Base-by-base conservation (phyloP, 37 sponge, comb jelly and placozoan genomes). In the Hormiphora californensis region DNA sequence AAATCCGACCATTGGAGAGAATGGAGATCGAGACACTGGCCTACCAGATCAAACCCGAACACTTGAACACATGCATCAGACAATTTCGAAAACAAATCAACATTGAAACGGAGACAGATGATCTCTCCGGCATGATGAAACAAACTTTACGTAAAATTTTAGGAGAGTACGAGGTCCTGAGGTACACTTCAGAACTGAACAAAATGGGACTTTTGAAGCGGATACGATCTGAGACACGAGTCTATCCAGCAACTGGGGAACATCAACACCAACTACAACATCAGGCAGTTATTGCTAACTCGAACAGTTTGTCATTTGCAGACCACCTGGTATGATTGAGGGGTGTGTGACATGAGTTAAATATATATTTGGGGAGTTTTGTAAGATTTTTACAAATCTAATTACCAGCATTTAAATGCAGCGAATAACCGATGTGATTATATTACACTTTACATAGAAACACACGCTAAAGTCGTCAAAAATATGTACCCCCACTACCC, bases 11-110 rank as follows among this genome's bases (percentile, higher is more conserved):
- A 1, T 33, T 73, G 21, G 81, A 73, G 23, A 27, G 81, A 27
- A 73, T 73, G 81, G 81, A 73, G 46, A 39, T 73, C 3, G 81
- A 73, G 43, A 73, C 81, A 43, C 81, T 73, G 38, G 81, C 81
- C 5, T 73, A 40, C 43, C 81, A 73, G 23, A 73, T 73, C n/a
- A 73, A 36, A 28, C 81, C 81, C n/a, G 81, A 73, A 17, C 36
- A 73, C 23, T 43, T 73, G 12, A 30, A 46, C 25, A 5, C 21
- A 17, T 73, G 81, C 43, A 4, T 73, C 23, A 27, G 46, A 27
- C 81, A 73, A 32, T 73, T 73, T 28, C 40, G 43, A 33, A 15
- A 33, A 23, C 38, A 36, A 28, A 73, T 73, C 8, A 40, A 8
- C 8, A 7, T 23, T 15, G 17, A 9, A 0, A 40, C 81, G 1